These are phyloP conservation scores for Actinemys pallida DNA, from an alignment of 2,113 vertebrate species.

Conservation along the genomic window DNA sequence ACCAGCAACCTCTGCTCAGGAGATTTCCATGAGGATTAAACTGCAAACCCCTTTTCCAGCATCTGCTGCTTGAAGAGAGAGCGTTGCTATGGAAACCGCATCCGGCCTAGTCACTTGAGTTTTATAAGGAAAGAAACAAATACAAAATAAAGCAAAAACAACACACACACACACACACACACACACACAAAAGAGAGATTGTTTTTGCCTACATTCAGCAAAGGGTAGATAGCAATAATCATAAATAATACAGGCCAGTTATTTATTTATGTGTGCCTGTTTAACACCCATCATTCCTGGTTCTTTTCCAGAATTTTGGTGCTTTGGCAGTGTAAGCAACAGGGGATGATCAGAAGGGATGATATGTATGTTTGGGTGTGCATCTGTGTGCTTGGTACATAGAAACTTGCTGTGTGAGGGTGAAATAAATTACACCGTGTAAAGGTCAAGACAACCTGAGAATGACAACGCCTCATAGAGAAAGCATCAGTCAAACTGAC, in stretches of 20 bases:
- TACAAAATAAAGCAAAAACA: conserved; percentile 38
- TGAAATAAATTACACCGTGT: not conserved
- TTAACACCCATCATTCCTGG: not conserved
- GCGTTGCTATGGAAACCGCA: conserved; percentile 79
- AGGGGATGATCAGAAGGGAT: not conserved
- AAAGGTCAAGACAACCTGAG: not conserved
- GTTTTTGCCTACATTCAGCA: conserved; percentile 30
- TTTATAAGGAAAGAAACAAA: conserved; percentile 53
- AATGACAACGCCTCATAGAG: not conserved
- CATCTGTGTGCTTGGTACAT: not conserved
- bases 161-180: not conserved
- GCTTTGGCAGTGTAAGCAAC: not conserved
- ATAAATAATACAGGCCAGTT: not conserved
- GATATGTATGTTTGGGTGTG: not conserved
- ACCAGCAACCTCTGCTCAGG: conserved; percentile 35
- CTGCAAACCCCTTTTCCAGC: conserved; percentile 63
- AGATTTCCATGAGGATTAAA: conserved; percentile 73
- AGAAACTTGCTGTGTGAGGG: accelerated
- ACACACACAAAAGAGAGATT: not conserved
- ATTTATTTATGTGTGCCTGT: not conserved
- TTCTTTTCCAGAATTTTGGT: not conserved
- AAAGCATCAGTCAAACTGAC: accelerated
- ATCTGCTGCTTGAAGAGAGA: conserved; percentile 35
- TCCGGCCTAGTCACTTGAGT: conserved; percentile 64
- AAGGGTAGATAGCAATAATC: not conserved